These are phyloP conservation scores for Siniperca chuatsi DNA, from an alignment of 2,113 vertebrate species.

Conservation along the genomic window DNA sequence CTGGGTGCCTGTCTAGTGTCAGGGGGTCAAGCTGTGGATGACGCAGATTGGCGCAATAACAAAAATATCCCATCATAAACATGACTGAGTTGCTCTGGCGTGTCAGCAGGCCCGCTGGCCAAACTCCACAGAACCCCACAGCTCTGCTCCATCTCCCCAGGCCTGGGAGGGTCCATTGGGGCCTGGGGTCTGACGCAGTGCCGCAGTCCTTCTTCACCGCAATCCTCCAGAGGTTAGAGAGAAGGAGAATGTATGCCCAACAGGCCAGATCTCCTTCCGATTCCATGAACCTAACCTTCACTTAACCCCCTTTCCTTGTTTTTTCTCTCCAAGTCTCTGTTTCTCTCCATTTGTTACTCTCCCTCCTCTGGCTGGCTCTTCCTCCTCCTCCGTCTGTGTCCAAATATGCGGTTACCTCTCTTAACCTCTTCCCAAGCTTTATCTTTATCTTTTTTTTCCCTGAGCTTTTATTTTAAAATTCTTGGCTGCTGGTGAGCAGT, in stretches of 20 bases:
- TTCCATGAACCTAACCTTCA: conserved; percentile 67
- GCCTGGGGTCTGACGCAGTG: conserved; percentile 56
- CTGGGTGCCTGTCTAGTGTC: conserved; percentile 77
- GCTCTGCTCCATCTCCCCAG: conserved; percentile 59
- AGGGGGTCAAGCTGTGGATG: conserved; percentile 76
- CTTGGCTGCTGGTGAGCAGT: conserved; percentile 53
- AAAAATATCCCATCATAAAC: conserved; percentile 82
- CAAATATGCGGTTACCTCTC: conserved; percentile 67
- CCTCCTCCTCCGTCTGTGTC: conserved; percentile 42
- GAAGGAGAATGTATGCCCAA: conserved; percentile 50
- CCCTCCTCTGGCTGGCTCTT: conserved; percentile 38
- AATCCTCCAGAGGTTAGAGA: conserved; percentile 50
- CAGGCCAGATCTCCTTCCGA: conserved; percentile 66
- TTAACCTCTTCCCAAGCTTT: conserved; percentile 74
- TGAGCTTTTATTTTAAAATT: conserved; percentile 46
- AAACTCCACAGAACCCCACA: conserved; percentile 64
- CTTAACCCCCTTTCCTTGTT: conserved; percentile 49
- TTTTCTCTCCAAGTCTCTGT: conserved; percentile 32
- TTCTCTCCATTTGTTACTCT: conserved; percentile 48
- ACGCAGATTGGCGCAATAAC: conserved; percentile 80
- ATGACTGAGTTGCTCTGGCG: conserved; percentile 68
- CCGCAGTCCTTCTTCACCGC: conserved; percentile 43
- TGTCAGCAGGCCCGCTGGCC: conserved; percentile 70
- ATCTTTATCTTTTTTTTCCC: conserved; percentile 44
- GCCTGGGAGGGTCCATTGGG: conserved; percentile 67